Evolutionary conservation across 1,140 invertebrate genomes (phyloP), one percentile per base, ranked within the genome.

Genomic region (Nymphalis io): DNA sequence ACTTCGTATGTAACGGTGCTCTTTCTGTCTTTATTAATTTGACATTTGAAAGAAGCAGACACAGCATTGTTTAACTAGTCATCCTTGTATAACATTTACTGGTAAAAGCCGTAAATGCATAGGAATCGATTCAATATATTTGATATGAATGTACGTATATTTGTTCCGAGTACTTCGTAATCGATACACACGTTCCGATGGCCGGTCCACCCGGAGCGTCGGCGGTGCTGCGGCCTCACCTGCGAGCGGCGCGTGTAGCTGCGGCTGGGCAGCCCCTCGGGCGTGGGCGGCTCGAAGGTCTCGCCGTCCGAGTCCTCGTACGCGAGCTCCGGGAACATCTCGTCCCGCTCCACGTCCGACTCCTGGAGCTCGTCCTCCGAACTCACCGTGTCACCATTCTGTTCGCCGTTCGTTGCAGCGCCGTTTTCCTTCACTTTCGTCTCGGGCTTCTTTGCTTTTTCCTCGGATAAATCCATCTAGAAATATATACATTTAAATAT

Each of bases 221-320:
- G n/a, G n/a, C n/a, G 3, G 27, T 33, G 2, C 2, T 5, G 27
- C 5, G 5, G 39, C 64, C 74, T 40, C 53, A 89, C 86, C 86
- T 90, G 88, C 55, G 80, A 82, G 27, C 88, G 68, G 46, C 86
- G 69, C 0, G 88, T 90, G 66, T 80, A 64, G 53, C 86, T 90
- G 38, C 88, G 63, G 23, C 79, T 82, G 51, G 80, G 80, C 70
- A 67, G 60, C 16, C 75, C 75, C n/a, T 81, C 83, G 1, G 82
- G 79, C 2, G 77, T 80, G 39, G 76, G 76, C 23, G 74, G 78
- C 65, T 87, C 86, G 62, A 83, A 83, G 59, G 71, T 71, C 62
- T 90, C 88, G 1, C 65, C 75, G 61, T 90, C 88, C 0, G 84
- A 87, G 33, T 90, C 88, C 13, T 90, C 88, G 68, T 90, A 90